Base-by-base conservation (phyloP, 2,113 vertebrate species). In the Paratilapia polleni region DNA sequence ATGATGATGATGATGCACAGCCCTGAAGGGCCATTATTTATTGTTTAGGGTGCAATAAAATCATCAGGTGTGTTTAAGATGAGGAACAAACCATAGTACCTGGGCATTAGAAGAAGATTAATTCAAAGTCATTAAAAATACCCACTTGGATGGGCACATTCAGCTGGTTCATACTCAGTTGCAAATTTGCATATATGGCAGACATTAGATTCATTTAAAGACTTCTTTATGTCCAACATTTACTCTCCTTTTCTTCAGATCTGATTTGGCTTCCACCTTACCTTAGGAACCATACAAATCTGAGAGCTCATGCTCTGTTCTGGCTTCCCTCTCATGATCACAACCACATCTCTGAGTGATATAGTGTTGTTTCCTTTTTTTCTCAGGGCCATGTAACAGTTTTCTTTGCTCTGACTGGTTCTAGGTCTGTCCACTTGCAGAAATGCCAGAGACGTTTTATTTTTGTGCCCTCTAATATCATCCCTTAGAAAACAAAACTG, bases 1-100 rank as follows among this genome's bases (percentile, higher is more conserved):
- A 70, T 41, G 43, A 49, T 1, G 24, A 70, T 20, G 26, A 78
- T 64, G 79, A 78, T 61, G 68, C 0, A 43, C 81, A 76, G 61
- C 66, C 7, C 47, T 7, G 15, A 49, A 31, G 70, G 61, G 57
- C 43, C 36, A 31, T 36, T 54, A 84, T 84, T 64, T 49, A 24
- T 38, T 68, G 26, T 68, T 17, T 6, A 4, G 6, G 47, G 47
- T 15, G 17, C 15, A 49, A 49, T 14, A 49, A 49, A 8, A 36
- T 36, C 24, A 4, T 66, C 10, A 79, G 43, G 31, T 47, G 52
- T 75, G 49, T 12, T 81, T 28, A 74, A 19, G 13, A n/a, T 68
- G 13, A 6, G 14, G 12, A 58, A 56, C 4, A 36, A 2, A 41
- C 20, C 70, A 9, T 15, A 36, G 31, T 49, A 49, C 5, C 24